Base-by-base conservation (phyloP, 2,888 invertebrate genomes). In the Eucera pruinosa region DNA sequence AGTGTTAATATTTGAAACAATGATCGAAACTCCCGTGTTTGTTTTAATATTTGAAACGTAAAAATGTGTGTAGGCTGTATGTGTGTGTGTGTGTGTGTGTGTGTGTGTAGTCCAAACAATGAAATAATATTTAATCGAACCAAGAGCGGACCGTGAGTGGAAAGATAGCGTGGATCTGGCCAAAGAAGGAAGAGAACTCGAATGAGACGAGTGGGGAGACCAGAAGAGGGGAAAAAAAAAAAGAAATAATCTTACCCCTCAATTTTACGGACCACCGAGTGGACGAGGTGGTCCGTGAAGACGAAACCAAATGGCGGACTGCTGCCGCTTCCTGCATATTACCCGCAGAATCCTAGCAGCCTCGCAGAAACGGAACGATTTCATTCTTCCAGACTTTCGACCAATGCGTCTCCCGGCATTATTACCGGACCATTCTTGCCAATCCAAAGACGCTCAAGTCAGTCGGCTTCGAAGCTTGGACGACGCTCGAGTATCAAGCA, bases 231-330 rank as follows among this genome's bases (percentile, higher is more conserved):
- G 30, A 13, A 18, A 15, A 25, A 20, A 20, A 0, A 52, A 71
- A 67, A 81, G 83, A 83, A 86, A 86, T 86, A 88, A 87, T 88
- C 85, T 81, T 70, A 83, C 65, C 81, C 81, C 84, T 83, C 87
- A 86, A 88, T 88, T 89, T 89, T 88, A 88, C 88, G 88, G 87
- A 74, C 79, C 87, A 85, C 75, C 80, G 82, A 72, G 71, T 82
- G 75, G 69, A 82, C 71, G 78, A 81, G 83, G 55, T 69, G 78
- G 75, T 82, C 85, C 87, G 85, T 84, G 85, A 87, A 88, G 78
- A 74, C 67, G 69, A 68, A 82, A 84, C 80, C 82, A 84, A 86
- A 86, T 84, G 84, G 76, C 80, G 79, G 80, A 75, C 68, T 72
- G 70, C 41, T 58, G n/a, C 50, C 55, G 58, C 50, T 72, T 71